Evolutionary conservation across 2,797 vertebrate genomes (phyloP), one percentile per base, ranked within the genome.

Genomic region (Poecilia picta): DNA sequence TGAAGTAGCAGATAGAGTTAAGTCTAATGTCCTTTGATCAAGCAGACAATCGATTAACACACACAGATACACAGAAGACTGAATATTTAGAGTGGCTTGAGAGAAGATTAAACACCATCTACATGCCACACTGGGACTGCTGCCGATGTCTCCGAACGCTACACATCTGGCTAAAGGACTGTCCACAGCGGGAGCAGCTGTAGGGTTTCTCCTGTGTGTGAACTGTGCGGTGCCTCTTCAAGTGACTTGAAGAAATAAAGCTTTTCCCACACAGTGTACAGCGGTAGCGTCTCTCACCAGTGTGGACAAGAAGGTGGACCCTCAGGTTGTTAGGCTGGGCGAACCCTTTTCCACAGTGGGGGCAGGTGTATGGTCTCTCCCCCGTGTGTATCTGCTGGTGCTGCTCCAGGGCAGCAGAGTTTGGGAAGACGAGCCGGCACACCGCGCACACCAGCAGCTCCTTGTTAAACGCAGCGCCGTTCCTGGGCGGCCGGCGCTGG

Each of bases 141-240:
- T 95, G 94, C 31, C 94, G 87, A 83, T 95, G 94, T 68, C 94
- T 79, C 12, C 94, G 91, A 1, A 95, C 92, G 25, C 94, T 95
- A 75, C 94, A 94, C 91, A 94, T 93, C 57, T 95, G 94, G 76
- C 93, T 94, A 83, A 95, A 95, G 72, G 94, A 92, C 91, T 95
- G 94, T 78, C 94, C 94, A 1, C 94, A 95, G 77, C 92, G 92
- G 0, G 92, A 82, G 82, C 94, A 95, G 87, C 90, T 92, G 89
- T 94, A 95, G 12, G 94, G 94, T 55, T 95, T 94, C 86, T 95
- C 94, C 84, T 95, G 92, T 0, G 94, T 95, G 92, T 95, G 94
- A 18, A 95, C 94, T 0, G 92, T 94, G 85, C 92, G 92, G 86
- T 95, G 94, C 68, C 94, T 79, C 89, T 95, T 95, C 51, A 95